Conservation (phyloP, 1,140 invertebrate genomes). For the Cherax destructor region DNA sequence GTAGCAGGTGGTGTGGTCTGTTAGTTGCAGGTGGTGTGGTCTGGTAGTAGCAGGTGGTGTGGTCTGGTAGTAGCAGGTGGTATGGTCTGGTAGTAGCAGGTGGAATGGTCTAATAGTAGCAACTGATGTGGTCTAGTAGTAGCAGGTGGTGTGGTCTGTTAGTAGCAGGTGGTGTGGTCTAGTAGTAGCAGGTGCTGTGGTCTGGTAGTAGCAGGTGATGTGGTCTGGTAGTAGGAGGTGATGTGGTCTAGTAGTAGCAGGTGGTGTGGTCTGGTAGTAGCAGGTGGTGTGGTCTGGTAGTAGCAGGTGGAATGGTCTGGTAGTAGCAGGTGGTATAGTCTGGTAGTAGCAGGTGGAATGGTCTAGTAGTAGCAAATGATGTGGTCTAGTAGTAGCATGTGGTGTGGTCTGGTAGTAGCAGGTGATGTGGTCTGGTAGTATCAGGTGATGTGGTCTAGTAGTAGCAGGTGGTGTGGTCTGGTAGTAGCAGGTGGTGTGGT, state of each 20-base stretch:
- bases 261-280: background rate
- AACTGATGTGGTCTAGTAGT: background rate
- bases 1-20: too few relatives aligned
- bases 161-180: background rate
- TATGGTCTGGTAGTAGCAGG: background rate
- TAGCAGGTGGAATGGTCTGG: too few relatives aligned
- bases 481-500: background rate
- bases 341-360: too few relatives aligned
- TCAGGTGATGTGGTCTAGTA: background rate
- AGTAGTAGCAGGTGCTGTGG: background rate
- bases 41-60: too few relatives aligned
- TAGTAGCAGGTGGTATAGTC: too few relatives aligned
- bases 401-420: background rate
- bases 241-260: background rate
- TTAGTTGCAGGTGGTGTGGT: background rate
- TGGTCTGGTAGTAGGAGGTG: background rate
- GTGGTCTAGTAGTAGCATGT: too few relatives aligned
- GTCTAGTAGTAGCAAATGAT: too few relatives aligned
- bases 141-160: background rate
- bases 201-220: background rate
- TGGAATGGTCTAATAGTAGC: background rate
- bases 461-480: background rate
- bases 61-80: too few relatives aligned
- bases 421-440: background rate
- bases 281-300: too few relatives aligned